These are phyloP conservation scores for Conus canariensis DNA, from an alignment of 2,888 invertebrate species.

Conservation along the genomic window DNA sequence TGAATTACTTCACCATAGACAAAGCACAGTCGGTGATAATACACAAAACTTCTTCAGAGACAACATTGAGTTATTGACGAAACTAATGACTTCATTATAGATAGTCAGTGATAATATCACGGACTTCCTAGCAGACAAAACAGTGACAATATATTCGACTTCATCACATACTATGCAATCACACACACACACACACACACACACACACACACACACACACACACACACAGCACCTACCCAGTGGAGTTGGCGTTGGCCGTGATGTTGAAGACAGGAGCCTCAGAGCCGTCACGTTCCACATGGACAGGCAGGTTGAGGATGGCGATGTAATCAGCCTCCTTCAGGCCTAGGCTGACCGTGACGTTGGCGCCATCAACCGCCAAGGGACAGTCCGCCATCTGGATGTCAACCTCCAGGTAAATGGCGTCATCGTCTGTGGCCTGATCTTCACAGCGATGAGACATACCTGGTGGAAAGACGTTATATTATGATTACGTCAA, in stretches of 20 bases:
- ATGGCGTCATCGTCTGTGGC: conserved; percentile 65
- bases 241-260: conserved; percentile 52
- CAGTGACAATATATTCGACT: too few relatives aligned
- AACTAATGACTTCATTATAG: too few relatives aligned
- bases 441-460: conserved; percentile 48
- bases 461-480: conserved; percentile 52
- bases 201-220: neutral
- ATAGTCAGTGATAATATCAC: too few relatives aligned
- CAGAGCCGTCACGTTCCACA: conserved; percentile 56
- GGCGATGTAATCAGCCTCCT: conserved; percentile 57
- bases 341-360: conserved; percentile 62
- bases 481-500: neutral
- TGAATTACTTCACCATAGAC: too few relatives aligned
- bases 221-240: conserved; percentile 46
- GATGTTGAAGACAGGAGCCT: conserved; percentile 61
- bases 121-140: too few relatives aligned
- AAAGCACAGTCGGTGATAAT: too few relatives aligned
- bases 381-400: conserved; percentile 67
- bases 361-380: conserved; percentile 52
- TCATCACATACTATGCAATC: too few relatives aligned
- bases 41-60: too few relatives aligned
- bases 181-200: neutral
- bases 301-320: conserved; percentile 58
- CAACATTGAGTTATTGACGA: too few relatives aligned
- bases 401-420: conserved; percentile 60